A percentile compares a stretch with the other conserved stretches of the same genome.
Conservation (phyloP, 2,797 vertebrate species). For the Lacerta viridis region DNA sequence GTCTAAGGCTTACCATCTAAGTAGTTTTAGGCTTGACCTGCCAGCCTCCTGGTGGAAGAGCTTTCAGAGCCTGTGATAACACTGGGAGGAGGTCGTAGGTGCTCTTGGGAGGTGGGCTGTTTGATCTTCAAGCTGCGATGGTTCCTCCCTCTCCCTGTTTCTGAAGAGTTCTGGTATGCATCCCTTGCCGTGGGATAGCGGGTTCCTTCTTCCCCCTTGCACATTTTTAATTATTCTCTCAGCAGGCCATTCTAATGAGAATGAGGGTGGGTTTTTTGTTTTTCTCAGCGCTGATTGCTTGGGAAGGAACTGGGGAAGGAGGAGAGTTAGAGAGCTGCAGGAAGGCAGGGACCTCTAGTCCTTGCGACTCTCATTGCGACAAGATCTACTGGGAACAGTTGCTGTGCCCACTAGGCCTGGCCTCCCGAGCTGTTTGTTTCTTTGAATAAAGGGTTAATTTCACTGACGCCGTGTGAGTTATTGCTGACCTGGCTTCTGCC, state of each 20-base stretch:
- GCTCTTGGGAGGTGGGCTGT: constrained; percentile 60
- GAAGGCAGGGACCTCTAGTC: no score
- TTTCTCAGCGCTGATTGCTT: no score
- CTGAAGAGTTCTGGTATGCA: constrained; percentile 49
- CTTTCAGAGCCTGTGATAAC: constrained; percentile 67
- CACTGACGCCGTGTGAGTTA: no score
- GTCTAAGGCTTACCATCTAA: constrained; percentile 69
- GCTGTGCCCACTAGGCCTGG: no score
- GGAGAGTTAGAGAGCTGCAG: no score
- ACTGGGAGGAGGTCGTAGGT: constrained; percentile 63
- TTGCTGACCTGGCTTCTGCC: no score
- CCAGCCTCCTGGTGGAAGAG: constrained; percentile 58
- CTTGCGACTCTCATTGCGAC: no score
- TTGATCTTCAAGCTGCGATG: constrained; percentile 41
- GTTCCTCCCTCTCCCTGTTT: constrained; percentile 48
- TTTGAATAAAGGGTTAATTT: no score
- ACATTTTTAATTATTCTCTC: constrained; percentile 38
- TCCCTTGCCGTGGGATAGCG: constrained; percentile 13
- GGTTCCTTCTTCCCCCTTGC: constrained; percentile 48
- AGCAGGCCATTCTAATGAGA: constrained; percentile 43
- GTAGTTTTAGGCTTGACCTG: constrained; percentile 65
- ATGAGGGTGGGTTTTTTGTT: constrained; percentile 10
- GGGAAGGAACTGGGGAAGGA: no score
- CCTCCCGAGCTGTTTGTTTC: no score
- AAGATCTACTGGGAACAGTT: no score